phyloP scores from a whole-genome alignment of 1,140 invertebrate species.

The Nymphalis io region DNA sequence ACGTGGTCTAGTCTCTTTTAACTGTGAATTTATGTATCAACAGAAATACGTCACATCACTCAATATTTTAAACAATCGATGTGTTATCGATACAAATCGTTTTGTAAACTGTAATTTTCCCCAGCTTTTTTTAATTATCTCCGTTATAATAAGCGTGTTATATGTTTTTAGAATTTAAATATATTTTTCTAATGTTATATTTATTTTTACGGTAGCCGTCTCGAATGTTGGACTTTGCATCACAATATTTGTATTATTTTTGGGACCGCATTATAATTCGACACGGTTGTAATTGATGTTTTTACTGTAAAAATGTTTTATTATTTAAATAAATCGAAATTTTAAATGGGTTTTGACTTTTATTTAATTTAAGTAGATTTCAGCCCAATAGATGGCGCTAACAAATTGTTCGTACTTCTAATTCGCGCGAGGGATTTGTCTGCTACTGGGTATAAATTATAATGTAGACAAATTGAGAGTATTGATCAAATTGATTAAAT shows the following conservation, averaged over 20 bases:
- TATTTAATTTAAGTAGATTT: not conserved
- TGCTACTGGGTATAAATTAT: too few species aligned
- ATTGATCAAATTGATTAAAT: too few species aligned
- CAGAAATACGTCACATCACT: too few species aligned
- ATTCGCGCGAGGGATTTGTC: too few species aligned
- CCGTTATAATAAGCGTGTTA: not conserved
- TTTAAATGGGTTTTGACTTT: not conserved
- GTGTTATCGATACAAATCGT: too few species aligned
- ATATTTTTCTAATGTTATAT: conserved; percentile 14
- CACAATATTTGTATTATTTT: not conserved
- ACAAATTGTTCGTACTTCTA: too few species aligned
- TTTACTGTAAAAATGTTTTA: conserved; percentile 48
- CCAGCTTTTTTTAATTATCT: not conserved
- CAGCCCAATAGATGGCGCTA: too few species aligned
- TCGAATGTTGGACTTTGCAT: not conserved
- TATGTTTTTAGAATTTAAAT: conserved; percentile 13
- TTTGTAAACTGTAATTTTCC: not conserved
- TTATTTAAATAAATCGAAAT: conserved; percentile 53
- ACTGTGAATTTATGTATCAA: too few species aligned
- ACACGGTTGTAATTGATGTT: conserved; percentile 36
- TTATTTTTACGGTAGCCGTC: not conserved
- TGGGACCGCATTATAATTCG: conserved; percentile 22
- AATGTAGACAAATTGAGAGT: too few species aligned
- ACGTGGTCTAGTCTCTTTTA: too few species aligned
- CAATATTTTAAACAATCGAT: too few species aligned